phyloP scores from a whole-genome alignment of 2,888 invertebrate genomes.

The Drosophila melanocephala region DNA sequence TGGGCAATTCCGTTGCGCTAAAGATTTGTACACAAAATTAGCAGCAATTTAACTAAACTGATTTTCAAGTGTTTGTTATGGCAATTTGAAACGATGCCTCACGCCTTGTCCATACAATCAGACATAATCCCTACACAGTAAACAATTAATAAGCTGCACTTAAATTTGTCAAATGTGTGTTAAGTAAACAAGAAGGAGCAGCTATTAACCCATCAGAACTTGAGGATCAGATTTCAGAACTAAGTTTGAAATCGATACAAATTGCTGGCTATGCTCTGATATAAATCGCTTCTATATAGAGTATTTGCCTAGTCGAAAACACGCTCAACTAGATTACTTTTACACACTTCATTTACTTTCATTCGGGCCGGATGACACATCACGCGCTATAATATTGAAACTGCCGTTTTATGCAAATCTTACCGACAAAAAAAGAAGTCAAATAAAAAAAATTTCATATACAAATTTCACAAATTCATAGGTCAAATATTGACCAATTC shows the following conservation, averaged over 20 bases:
- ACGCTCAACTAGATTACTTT: not conserved
- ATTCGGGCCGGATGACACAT: conserved; percentile 40
- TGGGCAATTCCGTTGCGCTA: conserved; percentile 43
- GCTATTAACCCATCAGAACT: not conserved
- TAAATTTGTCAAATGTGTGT: not conserved
- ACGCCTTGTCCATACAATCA: conserved; percentile 9
- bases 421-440: conserved; percentile 5
- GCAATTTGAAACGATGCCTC: conserved; percentile 30
- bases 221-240: not conserved
- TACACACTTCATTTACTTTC: conserved; percentile 17
- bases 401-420: conserved; percentile 67
- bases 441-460: conserved; percentile 36
- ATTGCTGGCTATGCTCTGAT: not conserved
- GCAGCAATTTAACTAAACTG: conserved; percentile 50
- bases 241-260: not conserved
- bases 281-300: not conserved
- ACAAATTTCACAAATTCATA: conserved; percentile 59
- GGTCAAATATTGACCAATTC: conserved; percentile 69
- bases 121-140: not conserved
- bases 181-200: not conserved
- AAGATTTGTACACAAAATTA: conserved; percentile 52
- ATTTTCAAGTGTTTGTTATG: conserved; percentile 35
- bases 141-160: conserved; percentile 3
- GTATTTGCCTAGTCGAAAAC: conserved; percentile 9
- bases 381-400: conserved; percentile 33